These are phyloP conservation scores for Meloidogyne floridensis DNA, from an alignment of 1,140 invertebrate genomes.

Conservation along the genomic window DNA sequence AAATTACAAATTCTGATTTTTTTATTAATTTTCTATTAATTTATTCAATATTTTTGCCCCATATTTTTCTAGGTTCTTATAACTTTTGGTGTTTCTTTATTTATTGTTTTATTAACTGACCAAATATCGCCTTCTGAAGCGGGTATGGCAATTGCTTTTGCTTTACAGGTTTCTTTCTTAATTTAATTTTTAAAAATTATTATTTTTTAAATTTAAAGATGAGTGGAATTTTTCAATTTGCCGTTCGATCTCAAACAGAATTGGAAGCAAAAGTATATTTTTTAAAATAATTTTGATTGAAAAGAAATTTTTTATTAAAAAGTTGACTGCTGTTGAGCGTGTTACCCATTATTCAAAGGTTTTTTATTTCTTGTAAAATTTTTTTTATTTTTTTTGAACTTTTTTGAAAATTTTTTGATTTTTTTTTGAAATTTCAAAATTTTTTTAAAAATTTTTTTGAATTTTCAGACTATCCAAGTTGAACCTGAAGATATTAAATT, in stretches of 20 bases:
- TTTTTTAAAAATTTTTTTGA: neutral
- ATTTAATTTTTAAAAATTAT: slow-evolving; percentile 16
- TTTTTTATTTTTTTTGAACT: too few species aligned
- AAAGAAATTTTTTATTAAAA: neutral
- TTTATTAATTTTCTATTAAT: too few species aligned
- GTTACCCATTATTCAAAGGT: slow-evolving; percentile 69
- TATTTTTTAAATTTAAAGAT: slow-evolving; percentile 67
- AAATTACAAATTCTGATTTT: too few species aligned
- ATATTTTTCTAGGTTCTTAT: slow-evolving; percentile 67
- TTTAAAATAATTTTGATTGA: neutral
- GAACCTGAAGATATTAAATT: slow-evolving; percentile 38
- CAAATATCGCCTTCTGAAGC: slow-evolving; percentile 72
- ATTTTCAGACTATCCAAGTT: slow-evolving; percentile 56
- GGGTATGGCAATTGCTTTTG: slow-evolving; percentile 74
- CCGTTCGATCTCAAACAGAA: slow-evolving; percentile 73
- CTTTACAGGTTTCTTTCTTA: slow-evolving; percentile 63
- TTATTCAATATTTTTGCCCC: too few species aligned
- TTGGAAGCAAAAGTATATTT: slow-evolving; percentile 70
- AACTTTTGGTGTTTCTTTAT: slow-evolving; percentile 69
- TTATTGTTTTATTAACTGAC: slow-evolving; percentile 71
- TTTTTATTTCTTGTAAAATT: neutral
- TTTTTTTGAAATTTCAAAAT: neutral
- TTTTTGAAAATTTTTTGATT: neutral
- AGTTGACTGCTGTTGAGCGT: slow-evolving; percentile 73
- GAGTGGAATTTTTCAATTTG: slow-evolving; percentile 75